Evolutionary conservation across 2,888 invertebrate species (phyloP).

Genomic region (Pyrrhia umbra): DNA sequence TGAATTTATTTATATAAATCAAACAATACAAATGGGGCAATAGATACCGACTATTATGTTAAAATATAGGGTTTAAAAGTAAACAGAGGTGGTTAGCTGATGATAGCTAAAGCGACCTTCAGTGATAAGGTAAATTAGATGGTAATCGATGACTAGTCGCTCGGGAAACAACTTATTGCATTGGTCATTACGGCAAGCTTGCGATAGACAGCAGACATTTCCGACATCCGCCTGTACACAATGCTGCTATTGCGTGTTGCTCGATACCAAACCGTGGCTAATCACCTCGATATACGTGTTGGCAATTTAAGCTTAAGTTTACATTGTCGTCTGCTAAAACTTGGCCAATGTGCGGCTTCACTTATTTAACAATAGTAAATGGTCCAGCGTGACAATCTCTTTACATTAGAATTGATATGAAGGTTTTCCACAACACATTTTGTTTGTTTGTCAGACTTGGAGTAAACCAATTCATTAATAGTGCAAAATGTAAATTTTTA

Average conservation of each 20-base stretch:
- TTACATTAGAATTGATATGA: constrained; percentile 27
- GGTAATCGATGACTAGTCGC: constrained; percentile 13
- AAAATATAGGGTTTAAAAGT: constrained; percentile 39
- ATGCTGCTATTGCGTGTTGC: constrained; percentile 41
- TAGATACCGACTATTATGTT: constrained; percentile 62
- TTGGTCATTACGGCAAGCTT: constrained; percentile 37
- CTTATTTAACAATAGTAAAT: constrained; percentile 12
- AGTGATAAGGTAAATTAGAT: constrained; percentile 5
- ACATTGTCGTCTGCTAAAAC: constrained; percentile 39
- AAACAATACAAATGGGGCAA: constrained; percentile 72
- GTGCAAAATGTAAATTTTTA: constrained; percentile 86
- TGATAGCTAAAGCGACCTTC: constrained; percentile 3
- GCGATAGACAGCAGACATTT: constrained; percentile 42
- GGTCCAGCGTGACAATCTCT: constrained; percentile 25
- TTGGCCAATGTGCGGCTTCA: constrained; percentile 33
- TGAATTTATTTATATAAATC: constrained; percentile 79
- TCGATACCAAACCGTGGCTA: constrained; percentile 27
- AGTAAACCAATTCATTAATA: constrained; percentile 78
- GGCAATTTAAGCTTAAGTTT: constrained; percentile 38
- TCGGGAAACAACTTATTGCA: constrained; percentile 18
- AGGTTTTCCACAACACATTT: constrained; percentile 27
- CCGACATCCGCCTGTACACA: constrained; percentile 47
- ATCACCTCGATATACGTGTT: constrained; percentile 42
- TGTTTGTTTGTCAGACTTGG: constrained; percentile 65
- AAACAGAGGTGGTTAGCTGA: constrained; percentile 18